Conservation (phyloP, 2,113 vertebrate species). For the Malurus melanocephalus region DNA sequence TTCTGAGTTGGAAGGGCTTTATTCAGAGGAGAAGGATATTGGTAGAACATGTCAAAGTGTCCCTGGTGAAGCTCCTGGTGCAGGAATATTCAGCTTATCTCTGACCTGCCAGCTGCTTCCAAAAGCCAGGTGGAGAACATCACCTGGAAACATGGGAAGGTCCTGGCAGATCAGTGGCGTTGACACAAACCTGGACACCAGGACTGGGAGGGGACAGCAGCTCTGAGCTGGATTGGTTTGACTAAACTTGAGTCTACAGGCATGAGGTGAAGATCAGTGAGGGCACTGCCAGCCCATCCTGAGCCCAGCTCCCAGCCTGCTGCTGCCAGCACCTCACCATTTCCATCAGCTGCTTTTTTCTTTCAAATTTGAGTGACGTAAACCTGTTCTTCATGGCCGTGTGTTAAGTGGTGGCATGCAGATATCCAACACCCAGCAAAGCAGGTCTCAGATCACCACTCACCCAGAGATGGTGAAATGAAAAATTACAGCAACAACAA, state of each 20-base stretch:
- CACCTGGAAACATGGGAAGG: neutral
- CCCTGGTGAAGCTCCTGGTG: neutral
- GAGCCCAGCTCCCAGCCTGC: neutral
- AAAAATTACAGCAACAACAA: neutral
- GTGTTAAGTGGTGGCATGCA: fast-evolving
- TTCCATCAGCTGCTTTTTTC: neutral
- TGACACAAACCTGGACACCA: neutral
- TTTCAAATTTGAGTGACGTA: neutral
- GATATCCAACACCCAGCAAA: neutral
- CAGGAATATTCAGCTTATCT: neutral
- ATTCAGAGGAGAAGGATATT: neutral
- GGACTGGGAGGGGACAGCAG: neutral
- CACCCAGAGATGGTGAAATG: neutral
- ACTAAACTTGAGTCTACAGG: neutral
- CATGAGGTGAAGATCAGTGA: neutral
- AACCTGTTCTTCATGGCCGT: neutral
- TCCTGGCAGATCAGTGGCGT: neutral
- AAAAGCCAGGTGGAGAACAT: neutral
- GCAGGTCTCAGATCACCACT: neutral
- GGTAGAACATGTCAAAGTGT: neutral
- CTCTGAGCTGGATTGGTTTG: neutral
- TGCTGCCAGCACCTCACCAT: neutral
- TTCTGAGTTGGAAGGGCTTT: neutral
- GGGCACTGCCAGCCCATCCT: neutral
- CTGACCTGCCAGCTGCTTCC: neutral